Conservation (phyloP, 2,888 invertebrate genomes). For the Notodonta dromedarius region DNA sequence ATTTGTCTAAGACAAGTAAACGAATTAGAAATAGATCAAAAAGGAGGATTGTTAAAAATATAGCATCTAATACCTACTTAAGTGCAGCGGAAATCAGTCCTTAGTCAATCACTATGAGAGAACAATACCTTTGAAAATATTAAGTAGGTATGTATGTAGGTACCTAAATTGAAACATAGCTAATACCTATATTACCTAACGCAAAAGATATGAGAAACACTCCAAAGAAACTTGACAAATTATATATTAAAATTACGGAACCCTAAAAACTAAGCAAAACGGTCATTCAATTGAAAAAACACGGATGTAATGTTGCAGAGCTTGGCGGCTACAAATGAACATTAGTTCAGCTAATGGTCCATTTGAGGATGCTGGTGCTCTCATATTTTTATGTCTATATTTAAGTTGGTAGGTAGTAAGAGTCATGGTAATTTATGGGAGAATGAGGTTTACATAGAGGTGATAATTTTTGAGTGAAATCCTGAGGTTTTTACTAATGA, state of each 20-base stretch:
- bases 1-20: too few species aligned
- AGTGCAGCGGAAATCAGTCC: too few species aligned
- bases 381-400: conserved; percentile 34
- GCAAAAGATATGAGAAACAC: neutral
- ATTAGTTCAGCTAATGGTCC: conserved; percentile 75
- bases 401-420: conserved; percentile 11
- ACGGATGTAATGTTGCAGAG: conserved; percentile 47
- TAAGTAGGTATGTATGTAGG: too few species aligned
- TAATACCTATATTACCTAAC: too few species aligned
- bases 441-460: neutral
- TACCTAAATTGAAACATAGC: too few species aligned
- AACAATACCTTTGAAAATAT: too few species aligned
- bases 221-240: neutral
- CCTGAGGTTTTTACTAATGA: too few species aligned
- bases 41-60: too few species aligned
- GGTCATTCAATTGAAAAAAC: conserved; percentile 49
- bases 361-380: conserved; percentile 54
- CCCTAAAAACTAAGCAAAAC: conserved; percentile 58
- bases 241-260: conserved; percentile 21
- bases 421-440: conserved; percentile 5
- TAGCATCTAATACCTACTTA: too few species aligned
- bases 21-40: too few species aligned
- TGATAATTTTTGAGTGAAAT: neutral
- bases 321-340: conserved; percentile 61
- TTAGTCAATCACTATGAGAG: too few species aligned